Base-by-base conservation (phyloP, 2,888 invertebrate genomes). In the Serripes groenlandicus region DNA sequence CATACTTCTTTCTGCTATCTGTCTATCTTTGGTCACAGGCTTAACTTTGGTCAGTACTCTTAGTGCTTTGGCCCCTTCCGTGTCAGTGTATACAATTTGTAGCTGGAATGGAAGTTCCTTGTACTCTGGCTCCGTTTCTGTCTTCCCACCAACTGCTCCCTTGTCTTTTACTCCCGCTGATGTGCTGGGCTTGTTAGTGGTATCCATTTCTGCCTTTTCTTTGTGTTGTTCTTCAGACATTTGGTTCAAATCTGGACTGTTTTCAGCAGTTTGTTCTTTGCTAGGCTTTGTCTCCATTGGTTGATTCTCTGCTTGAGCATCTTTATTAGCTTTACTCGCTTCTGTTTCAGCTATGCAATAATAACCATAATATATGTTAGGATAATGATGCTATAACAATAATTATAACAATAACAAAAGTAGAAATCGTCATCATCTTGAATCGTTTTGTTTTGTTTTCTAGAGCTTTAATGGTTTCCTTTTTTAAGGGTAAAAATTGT, bases 51-150 rank as follows among this genome's bases (percentile, higher is more conserved):
- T 93, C 52, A 93, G 73, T 15, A 94, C 93, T 49, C 94, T 80
- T 62, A 94, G 78, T 7, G 93, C 94, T 75, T 91, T 91, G 23
- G 91, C 92, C 2, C 94, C 94, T 37, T 93, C 93, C 66, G 90
- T 87, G 75, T 93, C 93, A 28, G 90, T 92, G 83, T 94, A 94
- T 28, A 85, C 76, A 34, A 94, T 90, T 85, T 93, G 92, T 32
- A 93, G 75, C 86, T 94, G 94, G 89, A 94, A 94, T 18, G 94
- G 94, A 34, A 93, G 80, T 49, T 90, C 88, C 66, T 58, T 75
- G 23, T 23, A 26, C 52, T 71, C 34, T 30, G 34, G 62, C 32
- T 35, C 72, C 56, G 75, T 72, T 54, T 54, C 37, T 42, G 34
- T 9, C 26, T 84, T 54, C 32, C 37, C 64, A 32, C 18, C 62